Evolutionary conservation across 2,113 vertebrate species (phyloP), one percentile per base, ranked within the genome.

Genomic region (Sinocyclocheilus maitianheensis): DNA sequence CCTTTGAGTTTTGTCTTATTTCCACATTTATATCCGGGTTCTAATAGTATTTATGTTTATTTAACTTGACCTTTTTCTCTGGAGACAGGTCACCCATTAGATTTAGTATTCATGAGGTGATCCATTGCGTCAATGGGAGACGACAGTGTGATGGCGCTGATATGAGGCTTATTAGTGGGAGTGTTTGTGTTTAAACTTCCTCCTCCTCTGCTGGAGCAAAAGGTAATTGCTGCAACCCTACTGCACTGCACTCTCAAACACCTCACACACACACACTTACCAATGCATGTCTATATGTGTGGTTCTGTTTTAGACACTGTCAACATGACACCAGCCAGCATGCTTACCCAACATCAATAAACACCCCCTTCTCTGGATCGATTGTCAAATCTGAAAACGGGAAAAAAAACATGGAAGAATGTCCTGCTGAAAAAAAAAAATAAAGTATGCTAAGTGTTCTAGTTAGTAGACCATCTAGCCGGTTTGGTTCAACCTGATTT

Each of bases 131-230:
- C 78, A 22, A 11, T 82, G 60, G 34, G 84, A 87, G 77, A 78
- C 48, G 4, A 14, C 51, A 34, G 75, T 79, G 81, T 71, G 69
- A 22, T 78, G 85, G 62, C 3, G 16, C 67, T 79, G n/a, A 79
- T 77, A 67, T 43, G 77, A 84, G 62, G 30, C 82, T 81, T 82
- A 82, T 82, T 82, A 82, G 72, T 81, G 81, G 71, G 46, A 79
- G 78, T 53, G 53, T 74, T 62, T 71, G 77, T 62, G 71, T 78
- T 83, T 85, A 78, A 94, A 93, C 92, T 92, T 93, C 91, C 89
- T 90, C 91, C 90, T 92, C 83, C 63, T 88, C 85, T 63, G 63
- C 80, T 51, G 80, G 9, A 87, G 84, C 63, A 37, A 60, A 85
- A 60, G 78, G 84, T 89, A 89, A 89, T 89, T 87, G 87, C 88